Evolutionary conservation across 2,113 vertebrate species (phyloP).

Genomic region (Zosterops hypoxanthus): DNA sequence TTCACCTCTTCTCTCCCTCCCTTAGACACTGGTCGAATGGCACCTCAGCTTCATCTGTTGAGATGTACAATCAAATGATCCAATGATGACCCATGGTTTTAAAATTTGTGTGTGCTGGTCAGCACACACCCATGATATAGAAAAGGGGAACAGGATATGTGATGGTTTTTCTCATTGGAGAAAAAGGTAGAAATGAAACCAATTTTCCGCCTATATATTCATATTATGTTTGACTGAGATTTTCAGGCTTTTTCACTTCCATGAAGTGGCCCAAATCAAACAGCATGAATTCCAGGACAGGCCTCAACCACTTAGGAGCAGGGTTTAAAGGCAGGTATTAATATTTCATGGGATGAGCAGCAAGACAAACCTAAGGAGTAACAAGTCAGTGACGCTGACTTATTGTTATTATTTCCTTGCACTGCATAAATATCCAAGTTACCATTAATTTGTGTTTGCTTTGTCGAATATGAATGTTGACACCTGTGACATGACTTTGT

Average conservation of each 20-base stretch:
- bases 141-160: not conserved
- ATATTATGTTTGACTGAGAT: not conserved
- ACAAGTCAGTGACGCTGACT: not conserved
- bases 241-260: not conserved
- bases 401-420: not conserved
- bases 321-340: not conserved
- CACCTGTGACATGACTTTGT: not conserved
- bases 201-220: not conserved
- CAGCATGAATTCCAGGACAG: not conserved
- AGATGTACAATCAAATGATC: not conserved
- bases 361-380: not conserved
- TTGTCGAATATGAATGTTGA: not conserved
- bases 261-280: not conserved
- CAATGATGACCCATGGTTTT: not conserved
- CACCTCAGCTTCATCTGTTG: not conserved
- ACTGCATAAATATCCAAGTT: not conserved
- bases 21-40: not conserved
- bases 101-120: not conserved
- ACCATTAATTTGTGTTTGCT: not conserved
- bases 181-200: not conserved
- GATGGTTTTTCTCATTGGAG: not conserved
- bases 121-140: not conserved
- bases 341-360: not conserved
- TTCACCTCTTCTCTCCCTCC: not conserved
- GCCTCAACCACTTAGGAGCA: not conserved